Percentiles rank a stretch among this genome's conserved stretches.
These are phyloP conservation scores for Callimico goeldii DNA, from an alignment of 2,797 vertebrate genomes.

Conservation along the genomic window DNA sequence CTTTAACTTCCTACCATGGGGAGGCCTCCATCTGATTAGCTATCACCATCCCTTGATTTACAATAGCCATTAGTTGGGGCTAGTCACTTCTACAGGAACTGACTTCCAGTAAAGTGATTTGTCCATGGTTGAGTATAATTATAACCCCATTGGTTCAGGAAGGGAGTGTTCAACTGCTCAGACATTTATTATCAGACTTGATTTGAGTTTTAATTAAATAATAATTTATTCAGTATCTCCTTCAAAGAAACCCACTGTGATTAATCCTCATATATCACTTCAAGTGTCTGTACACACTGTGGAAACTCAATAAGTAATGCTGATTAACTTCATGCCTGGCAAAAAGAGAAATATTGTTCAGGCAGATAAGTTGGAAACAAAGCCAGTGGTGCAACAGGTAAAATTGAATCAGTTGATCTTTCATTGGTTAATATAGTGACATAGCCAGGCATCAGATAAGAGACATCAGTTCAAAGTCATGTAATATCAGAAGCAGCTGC, in stretches of 20 bases:
- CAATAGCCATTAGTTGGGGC: neutral
- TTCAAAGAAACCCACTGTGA: neutral
- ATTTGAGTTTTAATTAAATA: constrained; percentile 76
- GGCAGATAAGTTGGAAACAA: neutral
- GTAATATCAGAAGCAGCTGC: neutral
- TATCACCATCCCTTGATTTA: constrained; percentile 61
- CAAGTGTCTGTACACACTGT: constrained; percentile 40
- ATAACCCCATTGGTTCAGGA: constrained; percentile 47
- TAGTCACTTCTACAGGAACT: constrained; percentile 48
- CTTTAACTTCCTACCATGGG: neutral
- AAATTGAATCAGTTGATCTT: neutral
- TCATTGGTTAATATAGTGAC: neutral
- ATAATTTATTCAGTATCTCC: constrained; percentile 66
- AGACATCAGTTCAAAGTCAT: neutral
- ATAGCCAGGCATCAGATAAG: neutral
- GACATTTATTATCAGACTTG: constrained; percentile 60
- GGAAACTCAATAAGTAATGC: constrained; percentile 41
- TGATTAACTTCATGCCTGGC: constrained; percentile 33
- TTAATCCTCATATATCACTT: constrained; percentile 59
- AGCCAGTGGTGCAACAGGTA: neutral
- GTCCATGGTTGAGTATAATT: constrained; percentile 46
- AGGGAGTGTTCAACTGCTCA: neutral
- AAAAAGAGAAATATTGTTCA: constrained; percentile 34
- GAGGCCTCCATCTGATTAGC: constrained; percentile 45
- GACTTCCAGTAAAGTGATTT: constrained; percentile 50